phyloP scores from a whole-genome alignment of 1,140 invertebrate species.

The Subanguina moxae region DNA sequence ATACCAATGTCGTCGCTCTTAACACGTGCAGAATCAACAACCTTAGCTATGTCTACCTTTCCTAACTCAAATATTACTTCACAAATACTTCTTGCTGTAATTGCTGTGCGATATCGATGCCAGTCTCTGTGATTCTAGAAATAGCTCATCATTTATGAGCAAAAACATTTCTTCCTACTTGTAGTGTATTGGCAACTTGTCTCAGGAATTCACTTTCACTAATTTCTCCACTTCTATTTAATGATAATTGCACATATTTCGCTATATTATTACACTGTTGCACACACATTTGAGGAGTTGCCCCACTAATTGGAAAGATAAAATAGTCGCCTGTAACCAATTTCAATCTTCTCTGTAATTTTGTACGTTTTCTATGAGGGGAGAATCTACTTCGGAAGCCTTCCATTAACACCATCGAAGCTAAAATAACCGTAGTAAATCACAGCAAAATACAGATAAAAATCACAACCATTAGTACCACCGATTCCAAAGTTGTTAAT shows the following conservation, averaged over 20 bases:
- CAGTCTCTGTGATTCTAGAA: constrained; percentile 19
- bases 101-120: constrained; percentile 11
- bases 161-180: not conserved
- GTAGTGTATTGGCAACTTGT: not conserved
- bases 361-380: too few species aligned
- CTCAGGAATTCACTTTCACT: not conserved
- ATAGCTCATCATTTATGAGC: too few species aligned
- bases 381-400: not conserved
- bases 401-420: constrained; percentile 20
- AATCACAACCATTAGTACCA: constrained; percentile 27
- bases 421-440: not conserved
- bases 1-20: not conserved
- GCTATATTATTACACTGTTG: not conserved
- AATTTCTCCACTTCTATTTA: not conserved
- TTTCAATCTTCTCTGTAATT: not conserved
- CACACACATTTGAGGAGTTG: not conserved
- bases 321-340: not conserved
- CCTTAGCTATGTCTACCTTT: not conserved
- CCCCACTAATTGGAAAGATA: not conserved
- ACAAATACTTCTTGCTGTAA: constrained; percentile 7
- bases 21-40: not conserved
- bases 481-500: constrained; percentile 41
- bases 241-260: not conserved
- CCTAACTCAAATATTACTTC: constrained; percentile 25
- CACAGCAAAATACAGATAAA: not conserved